A percentile compares a stretch with the other conserved stretches of the same genome.
Evolutionary conservation across 2,797 vertebrate species (phyloP).

Genomic region (Hippopotamyrus pictus): DNA sequence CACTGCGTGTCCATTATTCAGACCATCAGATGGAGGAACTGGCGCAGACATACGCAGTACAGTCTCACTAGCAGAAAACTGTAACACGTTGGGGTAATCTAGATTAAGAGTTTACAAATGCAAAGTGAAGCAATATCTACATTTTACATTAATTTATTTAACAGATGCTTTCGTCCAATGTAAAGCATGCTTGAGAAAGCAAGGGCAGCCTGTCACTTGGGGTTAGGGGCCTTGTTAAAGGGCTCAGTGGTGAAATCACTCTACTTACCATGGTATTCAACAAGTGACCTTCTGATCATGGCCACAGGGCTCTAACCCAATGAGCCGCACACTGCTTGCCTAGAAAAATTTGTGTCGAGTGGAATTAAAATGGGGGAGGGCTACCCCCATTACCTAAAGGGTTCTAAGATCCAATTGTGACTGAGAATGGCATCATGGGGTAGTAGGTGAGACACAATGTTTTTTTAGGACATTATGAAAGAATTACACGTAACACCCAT

Average conservation of each 20-base stretch:
- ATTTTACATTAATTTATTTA: not conserved
- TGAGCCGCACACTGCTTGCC: not conserved
- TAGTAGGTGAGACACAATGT: not conserved
- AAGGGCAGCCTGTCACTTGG: not conserved
- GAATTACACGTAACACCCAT: not conserved
- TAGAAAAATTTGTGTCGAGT: not conserved
- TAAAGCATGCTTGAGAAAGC: not conserved
- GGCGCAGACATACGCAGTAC: not conserved
- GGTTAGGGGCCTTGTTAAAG: not conserved
- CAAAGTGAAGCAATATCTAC: not conserved
- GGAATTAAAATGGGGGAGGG: not conserved
- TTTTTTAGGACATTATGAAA: not conserved
- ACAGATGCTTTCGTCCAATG: not conserved
- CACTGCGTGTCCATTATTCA: not conserved
- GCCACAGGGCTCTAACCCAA: not conserved
- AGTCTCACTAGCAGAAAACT: not conserved
- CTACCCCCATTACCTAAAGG: not conserved
- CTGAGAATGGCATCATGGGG: not conserved
- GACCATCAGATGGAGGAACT: not conserved
- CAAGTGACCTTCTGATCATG: not conserved
- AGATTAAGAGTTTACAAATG: not conserved
- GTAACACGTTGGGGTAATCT: not conserved
- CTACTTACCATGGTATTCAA: not conserved
- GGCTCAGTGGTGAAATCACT: not conserved
- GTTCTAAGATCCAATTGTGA: not conserved